Evolutionary conservation across 2,113 vertebrate genomes (phyloP), one percentile per base, ranked within the genome.

Genomic region (Caloenas nicobarica): DNA sequence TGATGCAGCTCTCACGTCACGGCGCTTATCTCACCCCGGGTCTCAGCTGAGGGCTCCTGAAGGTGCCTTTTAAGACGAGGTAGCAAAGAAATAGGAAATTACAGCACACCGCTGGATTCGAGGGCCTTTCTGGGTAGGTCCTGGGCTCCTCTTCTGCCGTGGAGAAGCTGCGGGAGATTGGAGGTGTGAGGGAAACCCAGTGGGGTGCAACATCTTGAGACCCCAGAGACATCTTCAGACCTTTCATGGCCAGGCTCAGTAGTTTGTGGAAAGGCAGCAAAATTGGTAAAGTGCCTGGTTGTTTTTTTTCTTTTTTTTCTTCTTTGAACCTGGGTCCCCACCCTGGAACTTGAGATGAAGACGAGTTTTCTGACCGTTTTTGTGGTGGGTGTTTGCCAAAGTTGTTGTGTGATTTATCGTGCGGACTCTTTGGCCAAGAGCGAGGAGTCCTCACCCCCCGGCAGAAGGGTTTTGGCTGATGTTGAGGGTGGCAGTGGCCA

Each of bases 51-150:
- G 56, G 60, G 36, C 87, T 88, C 54, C 81, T 60, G 77, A 97
- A 97, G 91, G 96, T 96, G 95, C 96, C 91, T 93, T 83, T 16
- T 81, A 68, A 86, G 82, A 23, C 29, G 6, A 44, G 65, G 72
- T 36, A 81, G 78, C 29, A 53, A 68, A 80, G 44, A 80, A 71
- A 74, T 3, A 26, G 65, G 69, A 44, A 73, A 84, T 5, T 0
- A 0, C 28, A 44, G 64, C 58, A 56, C 38, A 4, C 33, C 3
- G 0, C 38, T 54, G 28, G 28, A 48, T 80, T 17, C 6, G n/a
- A 44, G 26, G 17, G 12, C 29, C 42, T 44, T 70, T 22, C 72
- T 56, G 26, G 17, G 6, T 2, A 48, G 62, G 21, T 57, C 8
- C 28, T 61, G 40, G 40, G 24, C 54, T 94, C 54, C 31, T 74